A percentile compares a stretch with the other conserved stretches of the same genome.
Evolutionary conservation across 2,888 invertebrate species (phyloP).

Genomic region (Reticulitermes lucifugus): DNA sequence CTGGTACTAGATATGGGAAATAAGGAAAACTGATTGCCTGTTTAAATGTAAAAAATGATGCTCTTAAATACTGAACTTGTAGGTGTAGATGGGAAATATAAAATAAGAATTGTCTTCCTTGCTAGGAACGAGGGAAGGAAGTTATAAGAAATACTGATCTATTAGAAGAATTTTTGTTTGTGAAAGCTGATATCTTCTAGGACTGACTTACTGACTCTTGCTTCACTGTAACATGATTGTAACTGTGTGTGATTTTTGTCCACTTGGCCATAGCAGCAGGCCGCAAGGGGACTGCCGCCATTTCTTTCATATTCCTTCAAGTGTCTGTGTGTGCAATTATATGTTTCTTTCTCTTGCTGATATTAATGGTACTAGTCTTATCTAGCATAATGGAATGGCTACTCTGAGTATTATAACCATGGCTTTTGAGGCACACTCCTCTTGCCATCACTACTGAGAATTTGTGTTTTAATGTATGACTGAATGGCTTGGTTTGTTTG

Average conservation of each 20-base stretch:
- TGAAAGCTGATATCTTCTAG: slow-evolving; percentile 3
- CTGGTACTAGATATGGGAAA: background rate
- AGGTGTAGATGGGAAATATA: background rate
- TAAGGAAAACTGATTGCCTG: background rate
- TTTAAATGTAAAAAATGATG: background rate
- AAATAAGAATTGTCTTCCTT: background rate
- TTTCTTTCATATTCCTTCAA: slow-evolving; percentile 22
- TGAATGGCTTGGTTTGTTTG: background rate
- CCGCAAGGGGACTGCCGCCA: slow-evolving; percentile 24
- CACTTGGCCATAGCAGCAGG: slow-evolving; percentile 35
- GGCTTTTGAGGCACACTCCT: background rate
- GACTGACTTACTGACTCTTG: slow-evolving; percentile 21
- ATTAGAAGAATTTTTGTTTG: slow-evolving; percentile 12
- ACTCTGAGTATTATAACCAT: background rate
- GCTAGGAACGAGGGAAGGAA: background rate
- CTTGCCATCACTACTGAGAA: background rate
- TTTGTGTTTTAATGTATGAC: background rate
- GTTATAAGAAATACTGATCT: background rate
- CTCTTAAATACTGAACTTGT: background rate
- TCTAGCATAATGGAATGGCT: slow-evolving; percentile 16
- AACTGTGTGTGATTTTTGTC: slow-evolving; percentile 29
- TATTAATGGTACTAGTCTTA: slow-evolving; percentile 19
- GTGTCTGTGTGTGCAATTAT: slow-evolving; percentile 1
- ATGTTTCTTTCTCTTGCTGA: slow-evolving; percentile 5
- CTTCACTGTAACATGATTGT: slow-evolving; percentile 30